Evolutionary conservation across 2,888 invertebrate species (phyloP).

Genomic region (Lacanobia wlatinum): DNA sequence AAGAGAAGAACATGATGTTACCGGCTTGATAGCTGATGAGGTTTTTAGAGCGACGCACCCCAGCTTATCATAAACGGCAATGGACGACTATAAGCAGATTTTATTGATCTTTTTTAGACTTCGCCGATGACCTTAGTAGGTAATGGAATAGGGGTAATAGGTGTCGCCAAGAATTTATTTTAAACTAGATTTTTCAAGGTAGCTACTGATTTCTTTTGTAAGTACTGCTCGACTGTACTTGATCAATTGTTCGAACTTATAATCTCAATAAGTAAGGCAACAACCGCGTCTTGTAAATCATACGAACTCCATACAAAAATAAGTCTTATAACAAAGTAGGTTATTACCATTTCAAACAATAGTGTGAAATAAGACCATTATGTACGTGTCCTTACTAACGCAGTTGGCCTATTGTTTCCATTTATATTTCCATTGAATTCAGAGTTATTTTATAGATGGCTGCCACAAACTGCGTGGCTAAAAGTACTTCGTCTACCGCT

Average conservation of each 20-base stretch:
- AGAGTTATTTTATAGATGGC: constrained; percentile 18
- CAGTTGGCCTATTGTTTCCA: constrained; percentile 28
- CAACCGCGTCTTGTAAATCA: constrained; percentile 13
- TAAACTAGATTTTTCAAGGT: neutral
- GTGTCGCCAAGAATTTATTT: constrained; percentile 1
- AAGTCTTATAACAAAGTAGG: constrained; percentile 23
- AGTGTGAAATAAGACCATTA: constrained; percentile 25
- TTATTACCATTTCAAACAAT: constrained; percentile 37
- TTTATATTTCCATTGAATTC: constrained; percentile 33
- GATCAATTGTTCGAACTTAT: neutral
- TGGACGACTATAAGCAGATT: neutral
- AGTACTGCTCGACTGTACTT: neutral
- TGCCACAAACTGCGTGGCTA: constrained; percentile 23
- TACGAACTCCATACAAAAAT: constrained; percentile 5
- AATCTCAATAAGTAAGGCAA: neutral
- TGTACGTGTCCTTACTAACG: constrained; percentile 23
- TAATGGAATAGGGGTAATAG: constrained; percentile 4
- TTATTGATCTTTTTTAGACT: neutral
- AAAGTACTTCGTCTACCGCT: constrained; percentile 19
- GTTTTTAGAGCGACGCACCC: neutral
- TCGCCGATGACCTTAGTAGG: neutral
- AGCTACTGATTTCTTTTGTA: neutral
- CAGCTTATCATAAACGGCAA: neutral
- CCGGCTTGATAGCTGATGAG: neutral
- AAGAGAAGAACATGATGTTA: constrained; percentile 51